phyloP scores from a whole-genome alignment of 2,888 invertebrate species.

The Hecatera dysodea region DNA sequence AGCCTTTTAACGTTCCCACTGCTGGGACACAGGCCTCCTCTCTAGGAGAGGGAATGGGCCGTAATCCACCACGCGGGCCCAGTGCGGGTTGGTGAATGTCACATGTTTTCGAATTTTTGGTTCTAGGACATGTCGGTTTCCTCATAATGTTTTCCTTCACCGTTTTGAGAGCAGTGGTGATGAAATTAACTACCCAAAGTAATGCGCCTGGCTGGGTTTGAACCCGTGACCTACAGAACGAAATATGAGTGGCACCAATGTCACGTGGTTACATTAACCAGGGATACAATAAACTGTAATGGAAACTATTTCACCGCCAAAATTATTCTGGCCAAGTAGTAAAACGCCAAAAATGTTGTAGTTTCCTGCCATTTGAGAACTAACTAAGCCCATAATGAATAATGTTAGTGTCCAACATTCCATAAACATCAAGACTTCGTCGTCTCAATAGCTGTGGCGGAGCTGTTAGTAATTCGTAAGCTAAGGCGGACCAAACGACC shows the following conservation, averaged over 20 bases:
- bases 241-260: background rate
- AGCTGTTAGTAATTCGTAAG: conserved; percentile 50
- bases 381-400: conserved; percentile 5
- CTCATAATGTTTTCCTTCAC: no score
- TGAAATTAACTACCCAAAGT: no score
- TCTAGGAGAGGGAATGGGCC: no score
- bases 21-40: no score
- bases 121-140: no score
- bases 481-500: conserved; percentile 64
- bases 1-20: no score
- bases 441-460: conserved; percentile 32
- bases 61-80: no score
- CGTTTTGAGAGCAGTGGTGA: no score
- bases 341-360: background rate
- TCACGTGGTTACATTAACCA: background rate
- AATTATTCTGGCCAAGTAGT: background rate
- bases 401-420: conserved; percentile 33
- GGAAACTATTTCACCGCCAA: background rate
- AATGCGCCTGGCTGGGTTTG: no score
- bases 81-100: no score
- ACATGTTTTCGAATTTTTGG: no score
- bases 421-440: conserved; percentile 48
- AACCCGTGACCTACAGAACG: no score
- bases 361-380: conserved; percentile 14
- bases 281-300: background rate